These are phyloP conservation scores for Tetramorium alpestre DNA, from an alignment of 1,140 invertebrate genomes.

Conservation along the genomic window DNA sequence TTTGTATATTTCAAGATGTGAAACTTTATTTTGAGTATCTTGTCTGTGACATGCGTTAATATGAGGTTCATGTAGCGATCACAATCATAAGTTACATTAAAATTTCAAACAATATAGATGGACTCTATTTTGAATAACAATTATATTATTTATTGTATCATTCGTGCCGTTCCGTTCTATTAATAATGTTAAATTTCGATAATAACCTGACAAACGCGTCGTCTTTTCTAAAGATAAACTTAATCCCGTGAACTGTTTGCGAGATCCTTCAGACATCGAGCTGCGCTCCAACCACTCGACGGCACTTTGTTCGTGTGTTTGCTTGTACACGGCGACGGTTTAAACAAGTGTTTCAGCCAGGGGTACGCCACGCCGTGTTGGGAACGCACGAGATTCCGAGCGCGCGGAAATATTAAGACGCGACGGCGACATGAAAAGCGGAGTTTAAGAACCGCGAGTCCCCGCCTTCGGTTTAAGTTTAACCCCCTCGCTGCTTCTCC, in stretches of 20 bases:
- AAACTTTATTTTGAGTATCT: not conserved
- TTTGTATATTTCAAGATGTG: not conserved
- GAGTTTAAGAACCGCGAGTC: slow-evolving; percentile 70
- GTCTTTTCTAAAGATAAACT: slow-evolving; percentile 53
- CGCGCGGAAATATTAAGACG: slow-evolving; percentile 65
- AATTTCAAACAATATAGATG: not conserved
- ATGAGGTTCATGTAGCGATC: not conserved
- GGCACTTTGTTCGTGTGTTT: slow-evolving; percentile 56
- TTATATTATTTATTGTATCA: not conserved
- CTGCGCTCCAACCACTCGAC: slow-evolving; percentile 34
- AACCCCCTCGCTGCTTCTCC: slow-evolving; percentile 61
- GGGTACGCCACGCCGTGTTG: slow-evolving; percentile 52
- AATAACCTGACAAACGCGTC: slow-evolving; percentile 18
- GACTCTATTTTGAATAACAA: not conserved
- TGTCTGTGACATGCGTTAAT: not conserved
- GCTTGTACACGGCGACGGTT: slow-evolving; percentile 56
- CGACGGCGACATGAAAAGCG: slow-evolving; percentile 66
- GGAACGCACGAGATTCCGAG: slow-evolving; percentile 64
- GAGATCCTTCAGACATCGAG: slow-evolving; percentile 55
- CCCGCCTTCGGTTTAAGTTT: slow-evolving; percentile 68
- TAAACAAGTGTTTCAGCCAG: slow-evolving; percentile 55
- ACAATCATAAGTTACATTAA: not conserved
- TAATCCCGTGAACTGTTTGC: slow-evolving; percentile 44
- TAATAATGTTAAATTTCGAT: slow-evolving; percentile 28
- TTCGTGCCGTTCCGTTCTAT: not conserved